A percentile compares a stretch with the other conserved stretches of the same genome.
Evolutionary conservation across 1,140 invertebrate species (phyloP).

Genomic region (Drosophila busckii): DNA sequence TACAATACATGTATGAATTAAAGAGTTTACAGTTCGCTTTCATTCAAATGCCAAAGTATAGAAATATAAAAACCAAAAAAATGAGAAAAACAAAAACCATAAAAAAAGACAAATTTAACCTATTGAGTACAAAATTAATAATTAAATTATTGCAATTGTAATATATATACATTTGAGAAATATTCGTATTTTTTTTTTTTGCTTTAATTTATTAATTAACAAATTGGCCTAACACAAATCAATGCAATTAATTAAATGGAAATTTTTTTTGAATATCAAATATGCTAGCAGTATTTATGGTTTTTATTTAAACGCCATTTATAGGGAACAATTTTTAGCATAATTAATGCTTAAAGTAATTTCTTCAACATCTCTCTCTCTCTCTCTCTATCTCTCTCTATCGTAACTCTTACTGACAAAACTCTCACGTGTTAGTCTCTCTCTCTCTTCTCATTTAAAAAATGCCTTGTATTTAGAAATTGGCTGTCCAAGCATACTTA

Average conservation of each 20-base stretch:
- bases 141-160: constrained; percentile 24
- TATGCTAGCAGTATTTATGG: too few species aligned
- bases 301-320: constrained; percentile 9
- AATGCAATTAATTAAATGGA: too few species aligned
- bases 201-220: background rate
- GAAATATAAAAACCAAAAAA: constrained; percentile 1
- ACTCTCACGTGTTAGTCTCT: too few species aligned
- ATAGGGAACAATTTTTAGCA: constrained; percentile 23
- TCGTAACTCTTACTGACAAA: too few species aligned
- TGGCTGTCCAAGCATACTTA: constrained; percentile 8
- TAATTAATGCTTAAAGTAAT: constrained; percentile 21
- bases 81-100: background rate
- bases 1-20: constrained; percentile 5
- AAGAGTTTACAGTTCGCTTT: constrained; percentile 37
- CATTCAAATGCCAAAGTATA: constrained; percentile 37
- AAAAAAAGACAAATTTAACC: constrained; percentile 24
- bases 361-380: too few species aligned
- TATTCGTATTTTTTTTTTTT: background rate
- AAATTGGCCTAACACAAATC: too few species aligned
- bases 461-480: background rate
- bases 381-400: too few species aligned
- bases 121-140: constrained; percentile 47
- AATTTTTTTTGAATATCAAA: too few species aligned
- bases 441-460: constrained; percentile 1
- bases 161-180: background rate